Evolutionary conservation across 2,888 invertebrate species (phyloP), one percentile per base, ranked within the genome.

Genomic region (Scaptomyza parva): DNA sequence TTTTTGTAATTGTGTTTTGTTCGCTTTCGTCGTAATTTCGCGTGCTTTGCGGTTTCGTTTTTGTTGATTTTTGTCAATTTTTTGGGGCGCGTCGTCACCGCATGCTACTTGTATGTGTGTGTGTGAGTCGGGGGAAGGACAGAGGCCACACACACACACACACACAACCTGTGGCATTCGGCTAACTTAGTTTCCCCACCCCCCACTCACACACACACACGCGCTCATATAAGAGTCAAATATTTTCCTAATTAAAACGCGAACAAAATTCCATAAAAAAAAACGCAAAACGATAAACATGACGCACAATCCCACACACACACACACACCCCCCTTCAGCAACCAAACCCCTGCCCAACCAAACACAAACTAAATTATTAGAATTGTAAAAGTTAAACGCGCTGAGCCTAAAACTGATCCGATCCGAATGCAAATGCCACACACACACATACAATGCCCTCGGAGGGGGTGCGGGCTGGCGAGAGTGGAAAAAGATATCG

Each of bases 81-180:
- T 75, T 69, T 26, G 60, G 61, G 75, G 60, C 40, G 75, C 76
- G 70, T 52, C 60, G 43, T 57, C 50, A 45, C 45, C 22, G 58
- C 17, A 28, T 18, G 43, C 50, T 57, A 28, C 18, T n/a, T 43
- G 24, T 24, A 11, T 44, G 17, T 44, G 44, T 24, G n/a, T 22
- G 41, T 11, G 9, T 9, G 7, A 4, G 26, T 43, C 11, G 2
- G 11, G 14, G 14, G 24, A 12, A 2, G 39, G 0, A 37, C 40
- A 65, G 52, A 63, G 30, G 20, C 35, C 33, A 28, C 14, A 43
- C 22, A 43, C 44, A 17, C 14, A 44, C 26, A 44, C 2, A n/a
- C 8, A 28, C 20, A 47, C 70, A 67, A 68, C 67, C 67, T 68
- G 72, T 68, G 48, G 72, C 67, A 64, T 67, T 71, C 68, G 17